Percentiles rank a stretch among this genome's conserved stretches.
Conservation (phyloP, 1,140 invertebrate genomes). For the Trichonephila clavata region DNA sequence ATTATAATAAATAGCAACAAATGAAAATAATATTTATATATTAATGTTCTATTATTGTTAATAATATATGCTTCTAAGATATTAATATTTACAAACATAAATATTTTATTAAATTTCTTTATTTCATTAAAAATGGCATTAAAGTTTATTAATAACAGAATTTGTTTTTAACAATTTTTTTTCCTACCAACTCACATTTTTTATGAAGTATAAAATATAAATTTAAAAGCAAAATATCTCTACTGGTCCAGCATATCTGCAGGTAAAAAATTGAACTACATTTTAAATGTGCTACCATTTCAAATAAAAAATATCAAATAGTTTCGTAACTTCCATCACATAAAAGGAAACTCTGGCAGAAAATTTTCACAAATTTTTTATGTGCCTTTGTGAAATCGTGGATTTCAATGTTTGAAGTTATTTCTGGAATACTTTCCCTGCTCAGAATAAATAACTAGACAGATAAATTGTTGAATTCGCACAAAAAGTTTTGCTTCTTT, state of each 20-base stretch:
- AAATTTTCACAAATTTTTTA: not conserved
- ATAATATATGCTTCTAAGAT: no score
- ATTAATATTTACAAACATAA: no score
- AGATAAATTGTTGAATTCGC: not conserved
- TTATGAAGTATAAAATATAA: not conserved
- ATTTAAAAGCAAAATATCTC: not conserved
- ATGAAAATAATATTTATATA: no score
- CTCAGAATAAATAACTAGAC: conserved; percentile 1
- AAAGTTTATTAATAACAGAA: not conserved
- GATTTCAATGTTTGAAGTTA: conserved; percentile 2
- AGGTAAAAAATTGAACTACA: not conserved
- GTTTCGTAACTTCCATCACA: not conserved
- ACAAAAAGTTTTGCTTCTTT: not conserved
- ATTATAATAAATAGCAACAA: no score
- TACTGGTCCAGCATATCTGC: not conserved
- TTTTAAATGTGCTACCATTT: not conserved
- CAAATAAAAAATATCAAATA: not conserved
- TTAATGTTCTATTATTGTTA: no score
- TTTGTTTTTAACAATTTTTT: not conserved
- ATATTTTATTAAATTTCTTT: no score
- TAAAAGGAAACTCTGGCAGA: not conserved
- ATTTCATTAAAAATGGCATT: no score
- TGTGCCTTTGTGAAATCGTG: not conserved
- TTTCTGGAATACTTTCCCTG: not conserved
- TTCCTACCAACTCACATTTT: not conserved